Evolutionary conservation across 2,113 vertebrate species (phyloP), one percentile per base, ranked within the genome.

Genomic region (Melanocharis versteri): DNA sequence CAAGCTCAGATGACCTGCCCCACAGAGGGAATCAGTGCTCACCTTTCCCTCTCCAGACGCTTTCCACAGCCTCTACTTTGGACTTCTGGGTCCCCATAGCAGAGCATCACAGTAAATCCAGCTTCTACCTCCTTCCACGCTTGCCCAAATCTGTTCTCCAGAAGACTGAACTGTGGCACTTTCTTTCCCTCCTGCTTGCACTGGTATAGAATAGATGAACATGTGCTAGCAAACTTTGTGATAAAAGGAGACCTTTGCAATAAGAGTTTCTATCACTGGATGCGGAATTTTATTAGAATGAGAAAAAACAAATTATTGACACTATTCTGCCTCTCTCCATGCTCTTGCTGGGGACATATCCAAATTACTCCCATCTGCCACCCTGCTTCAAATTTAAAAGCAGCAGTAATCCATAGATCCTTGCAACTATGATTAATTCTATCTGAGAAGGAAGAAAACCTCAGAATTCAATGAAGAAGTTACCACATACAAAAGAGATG

Each of bases 401-500:
- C 62, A 89, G 76, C 88, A 84, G 27, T 75, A 95, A 83, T 83
- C 90, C 94, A 91, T 80, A 94, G 87, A 96, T 92, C 40, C 66
- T 83, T 89, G 37, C 71, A 95, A 58, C 56, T 83, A 75, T 90
- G 90, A 95, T 94, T 91, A 96, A 95, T 93, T 96, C 90, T 96
- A 96, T 96, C 87, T 87, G 90, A 72, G 72, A 89, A 86, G 60
- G 85, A 95, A 96, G 64, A 83, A 96, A 94, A 70, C 77, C 85
- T 92, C 93, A 90, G 51, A 86, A 94, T 94, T 93, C 90, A 96
- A 96, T 95, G 80, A 87, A 94, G 54, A 73, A 92, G 35, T 92
- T 90, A 92, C 96, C 87, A 91, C 93, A 95, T 89, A 89, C 91
- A 96, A 94, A 96, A 94, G 76, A 96, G 56, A 73, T 66, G 56